Conservation (phyloP, 2,797 vertebrate genomes). For the Argyrosomus regius region DNA sequence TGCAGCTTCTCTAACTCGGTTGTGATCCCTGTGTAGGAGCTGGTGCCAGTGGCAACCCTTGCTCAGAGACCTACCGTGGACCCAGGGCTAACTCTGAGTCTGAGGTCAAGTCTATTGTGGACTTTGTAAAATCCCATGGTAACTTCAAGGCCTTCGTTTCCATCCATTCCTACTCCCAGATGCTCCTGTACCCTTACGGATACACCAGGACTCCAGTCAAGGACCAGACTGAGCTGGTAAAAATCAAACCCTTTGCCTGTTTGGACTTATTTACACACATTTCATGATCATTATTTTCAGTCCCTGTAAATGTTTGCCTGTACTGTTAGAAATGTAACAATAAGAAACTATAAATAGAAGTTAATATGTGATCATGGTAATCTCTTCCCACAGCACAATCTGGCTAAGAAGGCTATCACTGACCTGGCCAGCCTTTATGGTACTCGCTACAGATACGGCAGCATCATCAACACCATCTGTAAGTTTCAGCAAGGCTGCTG, state of each 20-base stretch:
- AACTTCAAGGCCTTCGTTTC: slow-evolving; percentile 94
- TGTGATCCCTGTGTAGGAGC: slow-evolving; percentile 70
- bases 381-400: slow-evolving; percentile 78
- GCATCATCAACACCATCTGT: slow-evolving; percentile 95
- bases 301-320: background rate
- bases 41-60: slow-evolving; percentile 89
- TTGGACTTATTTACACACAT: background rate
- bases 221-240: slow-evolving; percentile 89
- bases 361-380: background rate
- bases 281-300: background rate
- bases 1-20: slow-evolving; percentile 15
- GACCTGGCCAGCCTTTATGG: slow-evolving; percentile 90
- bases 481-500: slow-evolving; percentile 74
- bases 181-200: slow-evolving; percentile 95
- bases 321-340: background rate
- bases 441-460: slow-evolving; percentile 90
- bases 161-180: slow-evolving; percentile 97
- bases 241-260: background rate
- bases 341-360: background rate
- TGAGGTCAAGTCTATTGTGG: slow-evolving; percentile 94
- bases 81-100: slow-evolving; percentile 89
- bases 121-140: slow-evolving; percentile 90
- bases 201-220: slow-evolving; percentile 80
- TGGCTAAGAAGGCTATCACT: slow-evolving; percentile 85
- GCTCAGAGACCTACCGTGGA: slow-evolving; percentile 89